These are phyloP conservation scores for Melanotaenia maccullochi DNA, from an alignment of 2,797 vertebrate genomes.

Conservation along the genomic window DNA sequence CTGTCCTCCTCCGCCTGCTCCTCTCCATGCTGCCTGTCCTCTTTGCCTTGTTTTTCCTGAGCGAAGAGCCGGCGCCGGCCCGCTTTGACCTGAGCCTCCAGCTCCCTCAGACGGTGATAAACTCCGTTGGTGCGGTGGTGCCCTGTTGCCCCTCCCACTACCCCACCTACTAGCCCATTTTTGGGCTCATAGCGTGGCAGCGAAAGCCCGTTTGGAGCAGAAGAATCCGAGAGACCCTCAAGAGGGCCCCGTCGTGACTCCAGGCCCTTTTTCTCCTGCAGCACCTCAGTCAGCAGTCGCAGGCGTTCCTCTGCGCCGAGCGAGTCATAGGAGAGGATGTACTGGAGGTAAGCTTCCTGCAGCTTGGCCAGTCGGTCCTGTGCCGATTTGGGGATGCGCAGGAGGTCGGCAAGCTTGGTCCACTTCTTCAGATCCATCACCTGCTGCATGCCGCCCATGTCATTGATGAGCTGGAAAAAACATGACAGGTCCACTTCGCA, in stretches of 20 bases:
- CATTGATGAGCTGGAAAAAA: slow-evolving; percentile 97
- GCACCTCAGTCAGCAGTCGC: slow-evolving; percentile 91
- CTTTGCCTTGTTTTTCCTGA: slow-evolving; percentile 96
- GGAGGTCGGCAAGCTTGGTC: slow-evolving; percentile 97
- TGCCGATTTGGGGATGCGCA: slow-evolving; percentile 96
- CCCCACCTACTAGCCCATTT: slow-evolving; percentile 86
- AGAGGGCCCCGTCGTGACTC: slow-evolving; percentile 93
- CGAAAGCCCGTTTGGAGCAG: slow-evolving; percentile 84
- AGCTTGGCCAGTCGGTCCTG: slow-evolving; percentile 99
- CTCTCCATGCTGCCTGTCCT: slow-evolving; percentile 86
- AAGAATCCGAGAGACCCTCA: slow-evolving; percentile 92
- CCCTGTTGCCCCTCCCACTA: slow-evolving; percentile 67
- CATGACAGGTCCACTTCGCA: slow-evolving; percentile 98
- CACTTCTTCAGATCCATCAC: slow-evolving; percentile 99
- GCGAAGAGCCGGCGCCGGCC: slow-evolving; percentile 95
- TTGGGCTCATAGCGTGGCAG: slow-evolving; percentile 98
- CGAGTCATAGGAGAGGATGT: slow-evolving; percentile 97
- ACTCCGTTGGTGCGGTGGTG: slow-evolving; percentile 87
- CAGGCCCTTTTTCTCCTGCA: slow-evolving; percentile 93
- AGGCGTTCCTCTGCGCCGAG: slow-evolving; percentile 92
- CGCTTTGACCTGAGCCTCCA: slow-evolving; percentile 90
- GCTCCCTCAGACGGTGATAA: slow-evolving; percentile 91
- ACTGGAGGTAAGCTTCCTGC: slow-evolving; percentile 99
- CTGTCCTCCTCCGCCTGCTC: slow-evolving; percentile 86
- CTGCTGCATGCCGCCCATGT: slow-evolving; percentile 99